Evolutionary conservation across 2,113 vertebrate genomes (phyloP), one percentile per base, ranked within the genome.

Genomic region (Brienomyrus brachyistius): DNA sequence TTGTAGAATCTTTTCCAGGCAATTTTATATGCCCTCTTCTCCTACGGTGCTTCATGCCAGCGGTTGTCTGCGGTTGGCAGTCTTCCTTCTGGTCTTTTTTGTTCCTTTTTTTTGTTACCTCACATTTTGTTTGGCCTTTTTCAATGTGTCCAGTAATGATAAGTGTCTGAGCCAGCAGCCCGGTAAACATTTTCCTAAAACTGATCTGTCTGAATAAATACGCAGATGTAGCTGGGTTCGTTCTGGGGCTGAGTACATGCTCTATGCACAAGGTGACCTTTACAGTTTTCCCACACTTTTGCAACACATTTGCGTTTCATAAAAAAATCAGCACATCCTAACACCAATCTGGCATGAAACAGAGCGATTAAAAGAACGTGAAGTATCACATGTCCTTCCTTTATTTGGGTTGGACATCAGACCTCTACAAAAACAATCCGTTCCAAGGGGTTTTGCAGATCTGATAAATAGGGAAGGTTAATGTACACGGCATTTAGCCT

Each of bases 151-250:
- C 19, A 17, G 56, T 48, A 47, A 17, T 31, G 54, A 23, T 19
- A 17, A 35, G 13, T 51, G 9, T 48, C 31, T 27, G 84, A 74
- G 84, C 56, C 54, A 90, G 47, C 27, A 70, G 47, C 19, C 27
- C 40, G 8, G 43, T 56, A 89, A 85, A 84, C 89, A 51, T 47
- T 89, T 80, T 88, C n/a, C 48, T 89, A 77, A 27, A 35, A 15
- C 66, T 35, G 15, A 31, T 52, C 70, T 35, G n/a, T 87, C 56
- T 47, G 47, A 19, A 8, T 15, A 87, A 77, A 48, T 27, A 59
- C 10, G 23, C 84, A 35, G 80, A 86, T n/a, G 4, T 6, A 35
- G 40, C 2, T 3, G 15, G 85, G 31, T 31, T 31, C 31, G 23
- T 56, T 62, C 19, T 90, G 84, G 85, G 47, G 0, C 56, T 11